Conservation (phyloP, 2,888 invertebrate species). For the Poecilus cupreus region DNA sequence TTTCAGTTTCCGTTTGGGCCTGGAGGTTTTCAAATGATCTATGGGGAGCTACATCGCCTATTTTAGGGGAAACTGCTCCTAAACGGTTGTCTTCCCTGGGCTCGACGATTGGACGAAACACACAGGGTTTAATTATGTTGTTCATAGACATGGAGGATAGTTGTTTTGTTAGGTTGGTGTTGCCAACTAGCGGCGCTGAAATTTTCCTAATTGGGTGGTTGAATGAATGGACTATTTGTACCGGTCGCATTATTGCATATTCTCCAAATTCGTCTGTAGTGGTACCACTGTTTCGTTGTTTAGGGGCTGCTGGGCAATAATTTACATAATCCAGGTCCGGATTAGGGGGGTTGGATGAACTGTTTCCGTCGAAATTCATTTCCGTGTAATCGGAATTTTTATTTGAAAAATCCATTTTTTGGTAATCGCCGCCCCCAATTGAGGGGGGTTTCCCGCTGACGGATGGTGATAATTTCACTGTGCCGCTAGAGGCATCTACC, state of each 20-base stretch:
- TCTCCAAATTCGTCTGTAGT: conserved; percentile 59
- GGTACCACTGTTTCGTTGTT: conserved; percentile 66
- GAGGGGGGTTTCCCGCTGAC: conserved; percentile 27
- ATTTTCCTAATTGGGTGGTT: conserved; percentile 47
- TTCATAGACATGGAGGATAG: conserved; percentile 35
- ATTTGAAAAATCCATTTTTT: conserved; percentile 61
- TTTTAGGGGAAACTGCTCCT: conserved; percentile 61
- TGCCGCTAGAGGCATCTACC: conserved; percentile 69
- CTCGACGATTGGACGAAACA: conserved; percentile 60
- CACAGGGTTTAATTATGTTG: not conserved
- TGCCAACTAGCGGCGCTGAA: conserved; percentile 50
- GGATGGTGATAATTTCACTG: conserved; percentile 63
- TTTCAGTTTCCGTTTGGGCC: conserved; percentile 41
- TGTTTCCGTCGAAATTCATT: conserved; percentile 68
- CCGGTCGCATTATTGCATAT: conserved; percentile 63
- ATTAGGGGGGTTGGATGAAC: not conserved
- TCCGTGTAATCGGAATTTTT: conserved; percentile 66
- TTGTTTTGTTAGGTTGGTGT: conserved; percentile 45
- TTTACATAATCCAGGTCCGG: conserved; percentile 69
- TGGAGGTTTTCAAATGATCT: conserved; percentile 56
- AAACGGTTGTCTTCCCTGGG: conserved; percentile 63
- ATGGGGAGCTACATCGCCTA: conserved; percentile 62
- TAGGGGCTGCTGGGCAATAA: conserved; percentile 66
- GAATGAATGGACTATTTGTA: conserved; percentile 34
- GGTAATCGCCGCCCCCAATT: conserved; percentile 61